These are phyloP conservation scores for Eudyptes chrysolophus DNA, from an alignment of 2,113 vertebrate genomes.

Conservation along the genomic window DNA sequence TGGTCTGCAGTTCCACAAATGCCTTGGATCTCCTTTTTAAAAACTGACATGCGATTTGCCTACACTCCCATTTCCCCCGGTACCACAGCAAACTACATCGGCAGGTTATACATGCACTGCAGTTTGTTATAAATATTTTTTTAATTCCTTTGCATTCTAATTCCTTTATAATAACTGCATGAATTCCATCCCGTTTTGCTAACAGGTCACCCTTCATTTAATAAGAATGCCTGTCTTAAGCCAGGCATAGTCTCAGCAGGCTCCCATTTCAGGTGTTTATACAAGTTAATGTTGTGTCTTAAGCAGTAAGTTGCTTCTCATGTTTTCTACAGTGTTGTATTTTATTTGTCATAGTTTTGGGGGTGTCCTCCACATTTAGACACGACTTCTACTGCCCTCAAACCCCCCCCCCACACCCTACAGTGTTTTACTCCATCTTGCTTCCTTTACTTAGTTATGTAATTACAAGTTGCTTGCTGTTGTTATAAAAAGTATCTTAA, in stretches of 20 bases:
- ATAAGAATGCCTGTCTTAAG: not conserved
- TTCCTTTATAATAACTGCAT: not conserved
- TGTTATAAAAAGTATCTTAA: not conserved
- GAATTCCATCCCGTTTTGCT: not conserved
- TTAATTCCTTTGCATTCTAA: not conserved
- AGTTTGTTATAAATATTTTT: not conserved
- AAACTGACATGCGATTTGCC: not conserved
- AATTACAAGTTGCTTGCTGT: not conserved
- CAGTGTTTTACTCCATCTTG: not conserved
- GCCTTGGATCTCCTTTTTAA: not conserved
- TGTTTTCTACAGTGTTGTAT: not conserved
- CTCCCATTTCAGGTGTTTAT: not conserved
- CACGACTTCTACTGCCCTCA: not conserved
- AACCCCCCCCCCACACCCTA: not conserved
- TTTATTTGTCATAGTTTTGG: not conserved
- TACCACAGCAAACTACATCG: not conserved
- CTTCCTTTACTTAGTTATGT: not conserved
- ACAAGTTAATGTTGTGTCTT: not conserved
- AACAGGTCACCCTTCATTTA: not conserved
- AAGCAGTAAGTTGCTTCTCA: not conserved
- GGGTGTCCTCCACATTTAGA: not conserved
- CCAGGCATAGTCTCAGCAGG: not conserved
- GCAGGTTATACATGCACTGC: not conserved
- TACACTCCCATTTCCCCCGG: not conserved
- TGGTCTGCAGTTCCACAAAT: not conserved